Percentiles rank a stretch among this genome's conserved stretches.
These are phyloP conservation scores for Litoditis marina DNA, from an alignment of 2,888 invertebrate species.

Conservation along the genomic window DNA sequence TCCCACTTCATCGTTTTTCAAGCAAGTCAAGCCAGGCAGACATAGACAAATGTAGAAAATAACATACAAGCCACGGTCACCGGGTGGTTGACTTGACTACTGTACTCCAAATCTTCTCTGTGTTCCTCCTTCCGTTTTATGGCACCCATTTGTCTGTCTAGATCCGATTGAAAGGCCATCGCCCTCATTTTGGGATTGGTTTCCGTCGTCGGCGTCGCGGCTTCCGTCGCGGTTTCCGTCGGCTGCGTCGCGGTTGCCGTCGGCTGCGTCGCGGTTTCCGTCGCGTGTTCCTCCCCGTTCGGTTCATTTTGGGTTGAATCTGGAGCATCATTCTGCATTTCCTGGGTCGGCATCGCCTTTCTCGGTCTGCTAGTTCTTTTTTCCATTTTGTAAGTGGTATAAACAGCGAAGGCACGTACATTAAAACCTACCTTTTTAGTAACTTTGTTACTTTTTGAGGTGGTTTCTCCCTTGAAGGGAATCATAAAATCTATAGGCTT, in stretches of 20 bases:
- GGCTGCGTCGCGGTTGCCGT: conserved; percentile 27
- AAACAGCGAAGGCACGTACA: too few species aligned
- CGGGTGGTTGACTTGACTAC: conserved; percentile 26
- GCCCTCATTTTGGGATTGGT: too few species aligned
- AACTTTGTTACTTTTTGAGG: too few species aligned
- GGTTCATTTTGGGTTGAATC: conserved; percentile 11
- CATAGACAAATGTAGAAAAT: background rate
- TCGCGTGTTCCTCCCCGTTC: conserved; percentile 21
- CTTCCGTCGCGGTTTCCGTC: conserved; percentile 15
- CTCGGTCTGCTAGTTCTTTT: too few species aligned
- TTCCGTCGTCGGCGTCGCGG: conserved; percentile 20
- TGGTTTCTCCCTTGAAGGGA: too few species aligned
- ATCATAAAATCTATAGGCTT: too few species aligned
- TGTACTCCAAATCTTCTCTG: conserved; percentile 27
- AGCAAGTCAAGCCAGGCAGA: conserved; percentile 12
- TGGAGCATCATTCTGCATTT: conserved; percentile 15
- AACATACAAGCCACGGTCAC: conserved; percentile 31
- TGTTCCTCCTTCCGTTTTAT: conserved; percentile 27
- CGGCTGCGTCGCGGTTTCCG: too few species aligned
- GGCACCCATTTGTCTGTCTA: conserved; percentile 27
- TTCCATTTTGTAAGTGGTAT: too few species aligned
- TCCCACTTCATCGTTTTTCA: too few species aligned
- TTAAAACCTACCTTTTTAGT: too few species aligned
- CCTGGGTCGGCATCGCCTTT: too few species aligned
- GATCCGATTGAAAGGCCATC: conserved; percentile 31